Conservation (phyloP, 2,888 invertebrate species). For the Noctua janthe region DNA sequence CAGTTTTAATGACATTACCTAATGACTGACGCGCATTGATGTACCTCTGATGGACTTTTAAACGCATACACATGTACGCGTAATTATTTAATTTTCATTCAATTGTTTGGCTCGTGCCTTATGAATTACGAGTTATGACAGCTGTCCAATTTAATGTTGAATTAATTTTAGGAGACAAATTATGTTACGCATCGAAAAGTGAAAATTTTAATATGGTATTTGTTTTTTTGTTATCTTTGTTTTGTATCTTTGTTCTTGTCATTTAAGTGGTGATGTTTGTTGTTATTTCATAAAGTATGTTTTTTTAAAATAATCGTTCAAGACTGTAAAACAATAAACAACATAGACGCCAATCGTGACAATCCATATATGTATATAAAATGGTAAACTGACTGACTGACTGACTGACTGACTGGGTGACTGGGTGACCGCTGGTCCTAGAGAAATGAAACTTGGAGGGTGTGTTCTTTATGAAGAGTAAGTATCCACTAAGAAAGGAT, state of each 20-base stretch:
- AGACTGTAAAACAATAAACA: no score
- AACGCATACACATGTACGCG: conserved; percentile 75
- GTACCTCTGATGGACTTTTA: conserved; percentile 72
- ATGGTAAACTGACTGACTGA: no score
- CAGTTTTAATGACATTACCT: conserved; percentile 66
- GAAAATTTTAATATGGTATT: conserved; percentile 20
- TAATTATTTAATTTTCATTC: conserved; percentile 74
- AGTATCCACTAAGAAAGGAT: no score
- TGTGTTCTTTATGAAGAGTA: no score
- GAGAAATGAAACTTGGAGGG: no score
- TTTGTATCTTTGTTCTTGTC: not conserved
- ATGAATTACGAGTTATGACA: conserved; percentile 36
- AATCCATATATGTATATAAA: no score
- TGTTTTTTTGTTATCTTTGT: conserved; percentile 15
- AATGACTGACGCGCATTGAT: conserved; percentile 67
- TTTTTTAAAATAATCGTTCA: not conserved
- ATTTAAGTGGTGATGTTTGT: not conserved
- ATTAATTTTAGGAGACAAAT: conserved; percentile 64
- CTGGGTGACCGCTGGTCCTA: no score
- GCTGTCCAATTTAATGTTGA: conserved; percentile 52
- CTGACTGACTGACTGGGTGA: no score
- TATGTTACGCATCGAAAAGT: conserved; percentile 44
- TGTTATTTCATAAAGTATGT: not conserved
- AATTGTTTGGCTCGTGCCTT: conserved; percentile 59
- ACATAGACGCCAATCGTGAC: no score